Base-by-base conservation (phyloP, 1,140 invertebrate genomes). In the Popillia japonica region DNA sequence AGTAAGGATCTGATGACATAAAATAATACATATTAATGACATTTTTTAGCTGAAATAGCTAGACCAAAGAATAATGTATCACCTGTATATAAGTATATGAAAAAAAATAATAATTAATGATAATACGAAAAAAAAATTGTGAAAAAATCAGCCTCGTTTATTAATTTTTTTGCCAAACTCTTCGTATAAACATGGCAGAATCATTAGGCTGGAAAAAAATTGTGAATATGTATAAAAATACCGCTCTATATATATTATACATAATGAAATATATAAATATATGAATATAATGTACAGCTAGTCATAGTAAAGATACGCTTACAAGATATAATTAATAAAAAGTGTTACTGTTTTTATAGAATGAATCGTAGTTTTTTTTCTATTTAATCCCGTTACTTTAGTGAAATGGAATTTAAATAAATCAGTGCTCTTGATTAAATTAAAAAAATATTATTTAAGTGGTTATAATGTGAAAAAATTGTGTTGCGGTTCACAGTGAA, bases 251-350 rank as follows among this genome's bases (percentile, higher is more conserved):
- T 76, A 74, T 85, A 85, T 84, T 55, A 55, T 55, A 55, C 48
- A 84, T 86, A 85, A 68, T 68, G 84, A 85, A 83, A 74, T 41
- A 74, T 74, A 74, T 76, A 76, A 41, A 74, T 85, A 85, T 41
- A 74, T 85, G 85, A 84, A 85, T 86, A 86, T 85, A 85, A 83
- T 86, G 84, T 86, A 86, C 85, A 85, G 85, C 85, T 86, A 86
- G 85, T 86, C 85, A 86, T 86, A 86, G 85, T 84, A 81, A 84
- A 85, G 83, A 85, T 86, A 86, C 85, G 85, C 85, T 86, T 86
- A 86, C 82, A 85, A 85, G 84, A 84, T 84, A 85, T 68, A 10
- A 68, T 83, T 79, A 83, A 85, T 84, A 84, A 85, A 85, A 84
- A 82, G 84, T 85, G 84, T 85, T 85, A 85, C 83, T 85, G 84